Evolutionary conservation across 2,113 vertebrate species (phyloP).

Genomic region (Corythaixoides concolor): DNA sequence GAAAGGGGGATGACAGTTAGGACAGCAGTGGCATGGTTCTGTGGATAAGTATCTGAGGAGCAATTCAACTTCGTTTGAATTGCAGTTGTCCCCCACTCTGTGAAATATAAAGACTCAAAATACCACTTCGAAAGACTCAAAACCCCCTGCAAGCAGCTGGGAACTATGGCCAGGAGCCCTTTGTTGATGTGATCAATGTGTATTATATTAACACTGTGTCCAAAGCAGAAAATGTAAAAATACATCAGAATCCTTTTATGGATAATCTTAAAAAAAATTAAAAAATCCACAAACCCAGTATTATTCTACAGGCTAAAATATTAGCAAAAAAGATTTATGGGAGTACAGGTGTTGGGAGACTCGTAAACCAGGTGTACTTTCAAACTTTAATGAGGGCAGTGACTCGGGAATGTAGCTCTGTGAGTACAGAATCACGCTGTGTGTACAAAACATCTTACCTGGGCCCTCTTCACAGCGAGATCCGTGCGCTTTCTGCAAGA

Average conservation of each 20-base stretch:
- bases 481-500: background rate
- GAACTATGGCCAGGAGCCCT: background rate
- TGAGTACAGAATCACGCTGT: background rate
- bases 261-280: background rate
- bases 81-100: rapidly evolving
- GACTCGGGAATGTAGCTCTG: background rate
- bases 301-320: background rate
- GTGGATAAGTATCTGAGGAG: background rate
- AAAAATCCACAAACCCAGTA: background rate
- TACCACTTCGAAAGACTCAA: background rate
- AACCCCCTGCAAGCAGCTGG: background rate
- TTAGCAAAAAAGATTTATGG: background rate
- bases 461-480: background rate
- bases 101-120: background rate
- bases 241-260: background rate
- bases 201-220: background rate
- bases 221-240: background rate
- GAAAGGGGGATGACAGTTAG: background rate
- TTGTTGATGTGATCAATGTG: background rate
- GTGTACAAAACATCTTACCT: background rate
- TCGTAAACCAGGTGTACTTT: background rate
- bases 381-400: background rate
- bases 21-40: background rate
- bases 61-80: background rate
- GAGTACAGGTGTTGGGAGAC: background rate